phyloP scores from a whole-genome alignment of 1,140 invertebrate species.

The Drosophila hydei region DNA sequence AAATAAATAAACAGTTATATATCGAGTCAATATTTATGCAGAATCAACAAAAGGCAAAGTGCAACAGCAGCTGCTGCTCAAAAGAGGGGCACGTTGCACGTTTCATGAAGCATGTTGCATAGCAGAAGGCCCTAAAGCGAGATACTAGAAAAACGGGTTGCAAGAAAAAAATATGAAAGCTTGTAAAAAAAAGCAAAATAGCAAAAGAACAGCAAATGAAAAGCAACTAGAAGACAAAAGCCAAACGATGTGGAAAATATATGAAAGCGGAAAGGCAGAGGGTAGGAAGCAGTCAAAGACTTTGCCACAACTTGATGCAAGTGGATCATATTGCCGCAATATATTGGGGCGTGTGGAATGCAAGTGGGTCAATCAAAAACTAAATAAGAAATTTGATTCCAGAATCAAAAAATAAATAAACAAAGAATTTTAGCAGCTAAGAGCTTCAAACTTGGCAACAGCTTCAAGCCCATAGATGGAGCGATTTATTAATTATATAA shows the following conservation, averaged over 20 bases:
- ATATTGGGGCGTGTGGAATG: slow-evolving; percentile 29
- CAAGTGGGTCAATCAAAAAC: slow-evolving; percentile 22
- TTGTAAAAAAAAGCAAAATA: slow-evolving; percentile 37
- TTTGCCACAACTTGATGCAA: slow-evolving; percentile 40
- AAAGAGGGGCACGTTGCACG: slow-evolving; percentile 67
- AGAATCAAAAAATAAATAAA: slow-evolving; percentile 20
- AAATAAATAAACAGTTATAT: slow-evolving; percentile 39
- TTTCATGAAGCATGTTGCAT: slow-evolving; percentile 43
- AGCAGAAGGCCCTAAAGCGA: slow-evolving; percentile 43
- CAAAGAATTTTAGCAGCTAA: slow-evolving; percentile 21
- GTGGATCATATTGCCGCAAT: slow-evolving; percentile 46
- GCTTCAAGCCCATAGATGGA: slow-evolving; percentile 65
- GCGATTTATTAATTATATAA: slow-evolving; percentile 62
- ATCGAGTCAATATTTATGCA: slow-evolving; percentile 48
- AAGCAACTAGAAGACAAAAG: slow-evolving; percentile 2
- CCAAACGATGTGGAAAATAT: slow-evolving; percentile 1
- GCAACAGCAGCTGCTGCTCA: slow-evolving; percentile 22
- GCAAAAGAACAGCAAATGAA: slow-evolving; percentile 16
- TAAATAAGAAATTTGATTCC: slow-evolving; percentile 3
- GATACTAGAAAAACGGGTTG: slow-evolving; percentile 75
- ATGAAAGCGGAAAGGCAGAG: not conserved
- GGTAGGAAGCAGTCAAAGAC: slow-evolving; percentile 23
- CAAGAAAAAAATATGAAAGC: slow-evolving; percentile 20
- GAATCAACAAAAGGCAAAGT: slow-evolving; percentile 25
- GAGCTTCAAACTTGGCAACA: slow-evolving; percentile 50